Base-by-base conservation (phyloP, 1,140 invertebrate genomes). In the Araneus ventricosus region DNA sequence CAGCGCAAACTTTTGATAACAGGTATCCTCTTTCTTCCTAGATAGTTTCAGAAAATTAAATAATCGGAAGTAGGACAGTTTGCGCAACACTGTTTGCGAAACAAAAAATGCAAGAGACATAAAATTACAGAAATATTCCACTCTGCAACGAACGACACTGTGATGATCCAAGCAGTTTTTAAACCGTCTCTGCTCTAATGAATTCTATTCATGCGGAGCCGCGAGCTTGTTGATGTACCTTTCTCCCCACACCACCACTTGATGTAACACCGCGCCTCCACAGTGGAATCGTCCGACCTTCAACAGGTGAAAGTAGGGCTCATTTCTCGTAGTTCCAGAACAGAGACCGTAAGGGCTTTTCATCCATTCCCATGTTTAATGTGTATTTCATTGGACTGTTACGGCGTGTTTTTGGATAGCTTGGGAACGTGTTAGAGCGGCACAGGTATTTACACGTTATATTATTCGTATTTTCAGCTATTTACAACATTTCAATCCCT, bases 241-340 rank as follows among this genome's bases (percentile, higher is more conserved):
- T 70, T 75, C 52, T 86, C 80, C 90, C 82, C 39, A n/a, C 57
- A n/a, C 79, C 45, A 34, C 17, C 34, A 41, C 27, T 84, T 57
- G 59, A 34, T 39, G 37, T 67, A 91, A 67, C 80, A 86, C 34
- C 59, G 57, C 22, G 79, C 90, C n/a, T 39, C 39, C 39, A 17
- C 79, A 92, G 39, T 92, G 79, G 90, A 92, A 41, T 92, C 90
- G 80, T 57, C 90, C 90, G 82, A 92, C 90, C 90, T 92, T 92
- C 90, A 90, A 90, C 89, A 90, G 89, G 89, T 90, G 89, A 90
- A 90, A 90, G 89, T 90, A 75, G 89, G 89, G 90, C 90, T 86
- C 57, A 39, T 45, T 86, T 92, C 90, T 85, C 67, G 75, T 90
- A 84, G 75, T 84, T 90, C 88, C 34, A 59, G 70, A 79, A 61